phyloP scores from a whole-genome alignment of 2,113 vertebrate genomes.

The Chloropsis hardwickii region DNA sequence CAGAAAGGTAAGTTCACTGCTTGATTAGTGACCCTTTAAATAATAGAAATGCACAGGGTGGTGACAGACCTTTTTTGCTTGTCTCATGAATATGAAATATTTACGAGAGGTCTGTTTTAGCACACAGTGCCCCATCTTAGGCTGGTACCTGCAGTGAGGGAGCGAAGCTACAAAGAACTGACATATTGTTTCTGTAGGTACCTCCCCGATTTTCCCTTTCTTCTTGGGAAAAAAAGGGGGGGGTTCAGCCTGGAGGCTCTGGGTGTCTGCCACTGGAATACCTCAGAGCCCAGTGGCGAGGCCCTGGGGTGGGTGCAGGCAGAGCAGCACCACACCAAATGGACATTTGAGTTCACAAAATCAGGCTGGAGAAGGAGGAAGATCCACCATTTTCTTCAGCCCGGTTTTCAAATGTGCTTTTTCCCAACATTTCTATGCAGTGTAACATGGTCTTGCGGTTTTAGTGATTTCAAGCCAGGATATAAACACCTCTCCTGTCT shows the following conservation, averaged over 20 bases:
- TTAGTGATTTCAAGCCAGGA: neutral
- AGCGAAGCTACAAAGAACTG: neutral
- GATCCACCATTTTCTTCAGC: neutral
- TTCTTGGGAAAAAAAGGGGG: neutral
- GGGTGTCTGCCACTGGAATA: neutral
- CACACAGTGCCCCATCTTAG: neutral
- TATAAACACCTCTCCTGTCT: neutral
- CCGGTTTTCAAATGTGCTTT: neutral
- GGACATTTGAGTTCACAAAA: neutral
- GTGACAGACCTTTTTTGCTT: neutral
- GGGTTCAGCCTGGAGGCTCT: neutral
- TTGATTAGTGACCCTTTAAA: slow-evolving; percentile 53
- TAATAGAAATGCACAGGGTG: neutral
- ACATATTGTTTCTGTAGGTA: neutral
- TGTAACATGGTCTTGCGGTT: fast-evolving
- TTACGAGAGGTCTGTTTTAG: neutral
- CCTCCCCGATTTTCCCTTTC: neutral
- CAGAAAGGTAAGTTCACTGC: slow-evolving; percentile 34
- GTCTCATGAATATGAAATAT: slow-evolving; percentile 1
- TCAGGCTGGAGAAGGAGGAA: neutral
- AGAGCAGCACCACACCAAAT: neutral
- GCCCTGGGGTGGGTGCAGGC: neutral
- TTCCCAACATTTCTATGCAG: neutral
- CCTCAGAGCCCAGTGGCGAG: no score
- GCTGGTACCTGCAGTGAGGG: neutral